Evolutionary conservation across 1,140 invertebrate genomes (phyloP).

Genomic region (Formica selysi): DNA sequence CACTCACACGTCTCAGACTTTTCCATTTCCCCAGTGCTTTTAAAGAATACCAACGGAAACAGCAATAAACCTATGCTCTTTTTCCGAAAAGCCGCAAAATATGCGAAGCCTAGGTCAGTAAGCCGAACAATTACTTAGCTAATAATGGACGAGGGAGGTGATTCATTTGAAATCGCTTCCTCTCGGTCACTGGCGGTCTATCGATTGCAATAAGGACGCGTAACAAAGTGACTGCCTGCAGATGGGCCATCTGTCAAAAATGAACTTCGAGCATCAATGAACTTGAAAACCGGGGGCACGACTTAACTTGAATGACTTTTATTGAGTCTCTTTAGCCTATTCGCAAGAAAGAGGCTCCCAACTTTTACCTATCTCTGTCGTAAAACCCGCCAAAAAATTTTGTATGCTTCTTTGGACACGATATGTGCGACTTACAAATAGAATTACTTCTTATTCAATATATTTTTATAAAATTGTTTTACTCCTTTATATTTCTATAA

Average conservation of each 20-base stretch:
- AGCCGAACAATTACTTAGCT: conserved; percentile 85
- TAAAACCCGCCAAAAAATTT: conserved; percentile 26
- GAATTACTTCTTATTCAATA: neutral
- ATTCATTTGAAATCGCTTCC: conserved; percentile 69
- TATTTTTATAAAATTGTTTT: neutral
- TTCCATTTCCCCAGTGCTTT: conserved; percentile 58
- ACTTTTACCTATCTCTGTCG: neutral
- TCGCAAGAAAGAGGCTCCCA: conserved; percentile 51
- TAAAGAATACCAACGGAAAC: conserved; percentile 80
- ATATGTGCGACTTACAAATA: neutral
- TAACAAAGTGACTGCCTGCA: conserved; percentile 81
- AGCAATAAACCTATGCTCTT: conserved; percentile 81
- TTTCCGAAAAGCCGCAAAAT: conserved; percentile 82
- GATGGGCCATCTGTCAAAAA: conserved; percentile 83
- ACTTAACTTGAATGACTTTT: conserved; percentile 79
- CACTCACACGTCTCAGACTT: conserved; percentile 5
- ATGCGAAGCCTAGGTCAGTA: conserved; percentile 73
- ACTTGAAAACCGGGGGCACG: conserved; percentile 80
- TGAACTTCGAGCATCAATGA: conserved; percentile 84
- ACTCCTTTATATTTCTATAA: conserved; percentile 2
- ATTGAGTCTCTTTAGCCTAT: conserved; percentile 69
- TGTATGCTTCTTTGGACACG: neutral
- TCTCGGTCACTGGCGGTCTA: conserved; percentile 38
- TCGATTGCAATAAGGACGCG: conserved; percentile 44
- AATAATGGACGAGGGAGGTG: conserved; percentile 81